A percentile compares a stretch with the other conserved stretches of the same genome.
Conservation (phyloP, 2,888 invertebrate species). For the Pseudoips prasinana region DNA sequence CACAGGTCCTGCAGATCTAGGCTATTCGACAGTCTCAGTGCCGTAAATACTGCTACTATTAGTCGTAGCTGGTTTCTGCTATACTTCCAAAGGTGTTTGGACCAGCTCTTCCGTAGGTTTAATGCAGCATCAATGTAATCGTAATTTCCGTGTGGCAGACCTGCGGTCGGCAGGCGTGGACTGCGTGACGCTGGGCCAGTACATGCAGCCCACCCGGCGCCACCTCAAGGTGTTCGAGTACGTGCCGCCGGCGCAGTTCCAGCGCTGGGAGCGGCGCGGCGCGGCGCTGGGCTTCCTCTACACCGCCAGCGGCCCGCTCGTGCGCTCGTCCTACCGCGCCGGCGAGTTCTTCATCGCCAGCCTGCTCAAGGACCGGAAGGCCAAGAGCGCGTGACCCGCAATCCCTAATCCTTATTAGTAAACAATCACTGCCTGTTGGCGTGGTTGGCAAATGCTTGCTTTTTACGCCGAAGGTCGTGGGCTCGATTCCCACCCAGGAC, state of each 20-base stretch:
- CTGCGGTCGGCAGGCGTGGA: constrained; percentile 92
- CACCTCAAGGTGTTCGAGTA: constrained; percentile 98
- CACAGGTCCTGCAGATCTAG: too few species aligned
- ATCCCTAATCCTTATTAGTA: background rate
- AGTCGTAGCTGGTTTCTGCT: too few species aligned
- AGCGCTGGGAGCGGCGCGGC: constrained; percentile 92
- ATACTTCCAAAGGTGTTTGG: too few species aligned
- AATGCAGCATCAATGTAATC: too few species aligned
- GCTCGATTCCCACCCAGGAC: too few species aligned
- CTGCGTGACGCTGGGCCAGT: constrained; percentile 98
- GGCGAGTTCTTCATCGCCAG: constrained; percentile 96
- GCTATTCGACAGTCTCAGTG: too few species aligned
- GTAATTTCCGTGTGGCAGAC: too few species aligned
- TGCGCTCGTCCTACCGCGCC: constrained; percentile 98
- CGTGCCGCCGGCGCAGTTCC: constrained; percentile 96
- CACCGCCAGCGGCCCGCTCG: constrained; percentile 98
- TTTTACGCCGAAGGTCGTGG: too few species aligned
- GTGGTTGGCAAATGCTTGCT: too few species aligned
- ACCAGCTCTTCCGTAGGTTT: too few species aligned
- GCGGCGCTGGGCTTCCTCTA: constrained; percentile 95
- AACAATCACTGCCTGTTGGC: too few species aligned
- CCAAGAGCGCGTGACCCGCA: constrained; percentile 54
- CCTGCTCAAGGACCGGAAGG: constrained; percentile 85
- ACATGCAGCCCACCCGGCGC: constrained; percentile 99
- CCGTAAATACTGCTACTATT: too few species aligned